Conservation (phyloP, 2,888 invertebrate genomes). For the Allolobophora icterica region DNA sequence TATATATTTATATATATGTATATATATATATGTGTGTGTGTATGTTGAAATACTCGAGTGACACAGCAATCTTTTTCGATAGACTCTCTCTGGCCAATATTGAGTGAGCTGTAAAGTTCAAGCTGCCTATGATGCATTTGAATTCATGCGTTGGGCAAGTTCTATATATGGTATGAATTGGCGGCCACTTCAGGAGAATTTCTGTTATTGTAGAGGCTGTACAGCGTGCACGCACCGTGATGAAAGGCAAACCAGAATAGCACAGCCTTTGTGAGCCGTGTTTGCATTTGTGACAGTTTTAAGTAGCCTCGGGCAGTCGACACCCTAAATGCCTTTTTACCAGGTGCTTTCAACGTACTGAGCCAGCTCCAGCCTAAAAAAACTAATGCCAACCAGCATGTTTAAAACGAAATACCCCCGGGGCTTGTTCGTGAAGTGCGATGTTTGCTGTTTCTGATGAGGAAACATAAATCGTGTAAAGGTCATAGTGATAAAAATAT, state of each 20-base stretch:
- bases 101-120: neutral
- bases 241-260: neutral
- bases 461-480: conserved; percentile 4
- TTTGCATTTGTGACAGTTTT: conserved; percentile 17
- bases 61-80: neutral
- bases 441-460: neutral
- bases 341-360: neutral
- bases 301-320: neutral
- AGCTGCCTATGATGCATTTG: neutral
- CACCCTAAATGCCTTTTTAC: conserved; percentile 7
- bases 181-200: neutral
- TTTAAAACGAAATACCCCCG: neutral
- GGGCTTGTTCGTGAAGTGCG: neutral
- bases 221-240: neutral
- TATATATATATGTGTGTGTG: neutral
- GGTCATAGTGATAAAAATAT: neutral
- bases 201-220: neutral
- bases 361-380: neutral
- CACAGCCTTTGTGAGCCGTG: neutral
- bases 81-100: neutral
- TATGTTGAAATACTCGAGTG: neutral
- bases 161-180: neutral
- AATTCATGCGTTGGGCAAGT: neutral
- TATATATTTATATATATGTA: neutral
- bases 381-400: neutral